Evolutionary conservation across 2,113 vertebrate species (phyloP), one percentile per base, ranked within the genome.

Genomic region (Dasyornis broadbenti): DNA sequence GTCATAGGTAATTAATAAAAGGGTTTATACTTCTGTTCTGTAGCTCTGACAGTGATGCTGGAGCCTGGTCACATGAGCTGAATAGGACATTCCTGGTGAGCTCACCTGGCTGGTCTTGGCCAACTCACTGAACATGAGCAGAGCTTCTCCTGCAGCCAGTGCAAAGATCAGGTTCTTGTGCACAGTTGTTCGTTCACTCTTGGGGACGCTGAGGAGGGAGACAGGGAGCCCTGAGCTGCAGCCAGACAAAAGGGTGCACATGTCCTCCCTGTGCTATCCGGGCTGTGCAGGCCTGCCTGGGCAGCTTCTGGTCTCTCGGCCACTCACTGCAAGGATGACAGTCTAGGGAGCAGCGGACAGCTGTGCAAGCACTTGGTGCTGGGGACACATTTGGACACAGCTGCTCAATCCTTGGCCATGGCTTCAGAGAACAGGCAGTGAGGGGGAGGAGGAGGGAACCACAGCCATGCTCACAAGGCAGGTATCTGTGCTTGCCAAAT

Each of bases 151-250:
- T 2, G 97, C 86, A 19, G 98, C 98, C 80, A 99, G 94, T 3
- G 98, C 98, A 50, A 98, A 98, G 49, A 99, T 99, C 79, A 99
- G 98, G 97, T 99, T 99, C 97, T 99, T 99, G 96, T 99, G 99
- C 88, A 99, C 98, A 0, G 98, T 99, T 23, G 98, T 98, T 20
- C 98, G 95, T 72, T 99, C 98, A 0, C 98, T 99, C 90, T 98
- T 99, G 42, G 99, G 99, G 45, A 99, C 97, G 1, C 98, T 99
- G 95, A 77, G 56, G 35, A 72, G 37, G 60, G 19, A 82, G 19
- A 88, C 27, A 84, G 24, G 54, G 39, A 86, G 47, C 18, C 35
- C 68, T 68, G 68, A 92, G 88, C 64, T 44, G 59, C 39, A n/a
- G 66, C 4, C 56, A 21, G 5, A 31, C 1, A 33, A 18, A 44